Percentiles rank a stretch among this genome's conserved stretches.
phyloP scores from a whole-genome alignment of 2,113 vertebrate species.

The Eurystomus gularis region DNA sequence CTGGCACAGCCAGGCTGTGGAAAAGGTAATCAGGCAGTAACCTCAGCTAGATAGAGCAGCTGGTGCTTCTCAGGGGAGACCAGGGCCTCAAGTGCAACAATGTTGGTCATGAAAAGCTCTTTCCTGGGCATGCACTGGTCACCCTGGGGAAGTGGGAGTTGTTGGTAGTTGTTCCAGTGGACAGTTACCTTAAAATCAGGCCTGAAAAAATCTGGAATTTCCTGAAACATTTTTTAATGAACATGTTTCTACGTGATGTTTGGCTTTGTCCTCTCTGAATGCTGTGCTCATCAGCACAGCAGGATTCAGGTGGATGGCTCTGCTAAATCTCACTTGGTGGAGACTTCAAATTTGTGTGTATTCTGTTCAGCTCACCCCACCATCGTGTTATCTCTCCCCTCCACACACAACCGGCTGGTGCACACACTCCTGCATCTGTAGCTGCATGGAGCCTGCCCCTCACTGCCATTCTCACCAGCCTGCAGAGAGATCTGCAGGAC shows the following conservation, averaged over 20 bases:
- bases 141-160: background rate
- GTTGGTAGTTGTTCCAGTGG: background rate
- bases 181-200: background rate
- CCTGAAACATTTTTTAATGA: background rate
- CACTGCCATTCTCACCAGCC: background rate
- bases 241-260: background rate
- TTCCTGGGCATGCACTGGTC: background rate
- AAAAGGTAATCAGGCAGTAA: background rate
- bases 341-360: background rate
- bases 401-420: background rate
- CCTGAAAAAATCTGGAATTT: background rate
- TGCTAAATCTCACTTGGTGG: background rate
- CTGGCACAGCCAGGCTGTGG: background rate
- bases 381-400: background rate
- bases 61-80: background rate
- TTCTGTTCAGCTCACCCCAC: background rate
- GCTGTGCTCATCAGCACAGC: fast-evolving
- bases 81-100: background rate
- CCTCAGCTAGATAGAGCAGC: background rate
- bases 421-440: background rate
- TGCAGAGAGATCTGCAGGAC: background rate
- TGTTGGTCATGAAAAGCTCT: background rate
- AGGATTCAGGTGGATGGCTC: background rate
- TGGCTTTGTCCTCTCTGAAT: background rate
- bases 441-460: background rate